A percentile compares a stretch with the other conserved stretches of the same genome.
Evolutionary conservation across 2,888 invertebrate genomes (phyloP).

Genomic region (Agrotis clavis): DNA sequence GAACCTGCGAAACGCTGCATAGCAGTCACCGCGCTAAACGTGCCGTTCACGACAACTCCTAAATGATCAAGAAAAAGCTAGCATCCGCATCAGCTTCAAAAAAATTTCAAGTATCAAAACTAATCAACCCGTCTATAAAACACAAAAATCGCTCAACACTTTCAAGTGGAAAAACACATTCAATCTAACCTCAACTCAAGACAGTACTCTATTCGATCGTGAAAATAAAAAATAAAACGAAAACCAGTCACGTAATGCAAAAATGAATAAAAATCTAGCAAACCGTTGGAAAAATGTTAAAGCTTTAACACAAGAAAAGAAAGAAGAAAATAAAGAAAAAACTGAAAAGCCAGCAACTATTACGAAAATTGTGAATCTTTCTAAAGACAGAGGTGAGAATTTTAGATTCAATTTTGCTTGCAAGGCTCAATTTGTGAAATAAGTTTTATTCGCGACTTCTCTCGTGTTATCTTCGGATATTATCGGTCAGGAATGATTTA

Average conservation of each 20-base stretch:
- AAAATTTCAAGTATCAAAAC: slow-evolving; percentile 69
- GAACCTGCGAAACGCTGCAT: too few species aligned
- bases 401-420: slow-evolving; percentile 43
- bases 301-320: slow-evolving; percentile 73
- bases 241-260: slow-evolving; percentile 56
- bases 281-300: slow-evolving; percentile 85
- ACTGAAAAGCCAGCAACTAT: slow-evolving; percentile 68
- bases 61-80: not conserved
- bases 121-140: slow-evolving; percentile 42
- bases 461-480: too few species aligned
- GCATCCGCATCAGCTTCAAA: not conserved
- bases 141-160: slow-evolving; percentile 72
- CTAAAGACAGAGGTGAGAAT: slow-evolving; percentile 81
- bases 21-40: too few species aligned
- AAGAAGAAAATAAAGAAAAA: slow-evolving; percentile 59
- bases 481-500: too few species aligned
- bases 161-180: slow-evolving; percentile 65
- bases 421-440: slow-evolving; percentile 54
- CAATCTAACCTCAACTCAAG: slow-evolving; percentile 51
- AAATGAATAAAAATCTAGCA: slow-evolving; percentile 78
- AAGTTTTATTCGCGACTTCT: too few species aligned
- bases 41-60: too few species aligned
- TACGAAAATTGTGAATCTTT: slow-evolving; percentile 75
- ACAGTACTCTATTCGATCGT: slow-evolving; percentile 45
- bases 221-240: slow-evolving; percentile 34